Percentiles rank a stretch among this genome's conserved stretches.
phyloP scores from a whole-genome alignment of 2,888 invertebrate genomes.

The Schizaphis graminum region DNA sequence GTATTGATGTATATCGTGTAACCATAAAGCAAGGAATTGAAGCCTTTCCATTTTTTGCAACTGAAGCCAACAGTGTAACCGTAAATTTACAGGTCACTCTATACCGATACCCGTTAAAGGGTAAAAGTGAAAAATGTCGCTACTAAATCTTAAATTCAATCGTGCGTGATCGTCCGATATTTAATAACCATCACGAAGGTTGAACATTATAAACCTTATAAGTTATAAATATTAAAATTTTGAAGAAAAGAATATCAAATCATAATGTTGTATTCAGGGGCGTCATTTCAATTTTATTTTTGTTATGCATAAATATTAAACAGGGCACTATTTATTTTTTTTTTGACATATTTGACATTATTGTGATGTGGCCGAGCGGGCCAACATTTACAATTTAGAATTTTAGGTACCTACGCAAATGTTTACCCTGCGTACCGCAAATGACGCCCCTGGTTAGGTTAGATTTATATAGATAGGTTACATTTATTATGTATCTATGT shows the following conservation, averaged over 20 bases:
- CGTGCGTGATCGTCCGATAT: conserved; percentile 13
- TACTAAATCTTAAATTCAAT: conserved; percentile 21
- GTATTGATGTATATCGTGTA: not conserved
- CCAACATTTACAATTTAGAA: too few relatives aligned
- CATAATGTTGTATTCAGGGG: not conserved
- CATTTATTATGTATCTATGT: not conserved
- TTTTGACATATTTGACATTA: too few relatives aligned
- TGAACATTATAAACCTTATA: not conserved
- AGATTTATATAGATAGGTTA: too few relatives aligned
- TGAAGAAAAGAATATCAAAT: not conserved
- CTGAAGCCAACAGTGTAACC: conserved; percentile 5
- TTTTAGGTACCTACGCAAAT: too few relatives aligned
- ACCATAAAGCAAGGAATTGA: not conserved
- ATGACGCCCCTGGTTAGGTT: too few relatives aligned
- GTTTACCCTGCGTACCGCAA: too few relatives aligned
- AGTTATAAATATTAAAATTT: conserved; percentile 17
- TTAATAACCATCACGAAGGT: conserved; percentile 14
- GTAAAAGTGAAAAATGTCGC: not conserved
- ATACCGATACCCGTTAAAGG: not conserved
- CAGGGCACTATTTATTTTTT: too few relatives aligned
- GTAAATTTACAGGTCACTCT: not conserved
- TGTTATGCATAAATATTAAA: too few relatives aligned
- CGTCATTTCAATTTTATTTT: too few relatives aligned
- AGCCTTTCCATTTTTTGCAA: conserved; percentile 10
- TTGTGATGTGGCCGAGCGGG: too few relatives aligned